Percentiles rank a stretch among this genome's conserved stretches.
Evolutionary conservation across 2,888 invertebrate genomes (phyloP).

Genomic region (Drosophila borborema): DNA sequence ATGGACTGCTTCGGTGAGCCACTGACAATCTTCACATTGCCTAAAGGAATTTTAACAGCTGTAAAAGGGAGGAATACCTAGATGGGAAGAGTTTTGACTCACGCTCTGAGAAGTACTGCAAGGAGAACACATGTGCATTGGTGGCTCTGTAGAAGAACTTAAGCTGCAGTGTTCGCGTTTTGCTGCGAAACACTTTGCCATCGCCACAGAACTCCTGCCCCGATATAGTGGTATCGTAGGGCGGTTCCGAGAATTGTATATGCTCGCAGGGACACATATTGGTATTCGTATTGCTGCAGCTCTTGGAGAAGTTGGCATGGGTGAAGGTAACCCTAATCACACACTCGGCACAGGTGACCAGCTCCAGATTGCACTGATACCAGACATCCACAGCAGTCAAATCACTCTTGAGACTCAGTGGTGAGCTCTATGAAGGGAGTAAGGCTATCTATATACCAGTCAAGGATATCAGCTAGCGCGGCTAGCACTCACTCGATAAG

Average conservation of each 20-base stretch:
- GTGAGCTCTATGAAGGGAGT: conserved; percentile 50
- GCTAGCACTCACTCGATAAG: conserved; percentile 81
- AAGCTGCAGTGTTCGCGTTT: conserved; percentile 87
- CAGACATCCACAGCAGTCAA: conserved; percentile 80
- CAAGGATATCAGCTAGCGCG: neutral
- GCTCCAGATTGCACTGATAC: conserved; percentile 88
- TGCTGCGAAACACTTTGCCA: conserved; percentile 86
- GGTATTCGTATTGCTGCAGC: conserved; percentile 81
- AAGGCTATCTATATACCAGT: neutral
- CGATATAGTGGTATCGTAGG: conserved; percentile 87
- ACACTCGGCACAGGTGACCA: conserved; percentile 90
- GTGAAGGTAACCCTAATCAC: conserved; percentile 85
- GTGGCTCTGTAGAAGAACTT: conserved; percentile 87
- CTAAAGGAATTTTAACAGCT: conserved; percentile 69
- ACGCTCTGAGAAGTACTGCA: conserved; percentile 89
- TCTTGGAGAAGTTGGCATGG: conserved; percentile 83
- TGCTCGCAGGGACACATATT: conserved; percentile 87
- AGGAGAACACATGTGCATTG: conserved; percentile 88
- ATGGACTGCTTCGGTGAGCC: conserved; percentile 85
- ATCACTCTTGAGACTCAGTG: conserved; percentile 70
- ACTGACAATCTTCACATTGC: conserved; percentile 86
- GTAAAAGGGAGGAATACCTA: neutral
- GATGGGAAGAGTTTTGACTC: conserved; percentile 53
- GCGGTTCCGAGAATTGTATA: conserved; percentile 88
- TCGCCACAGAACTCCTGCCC: conserved; percentile 88